phyloP scores from a whole-genome alignment of 2,113 vertebrate species.

The Hemiscyllium ocellatum region DNA sequence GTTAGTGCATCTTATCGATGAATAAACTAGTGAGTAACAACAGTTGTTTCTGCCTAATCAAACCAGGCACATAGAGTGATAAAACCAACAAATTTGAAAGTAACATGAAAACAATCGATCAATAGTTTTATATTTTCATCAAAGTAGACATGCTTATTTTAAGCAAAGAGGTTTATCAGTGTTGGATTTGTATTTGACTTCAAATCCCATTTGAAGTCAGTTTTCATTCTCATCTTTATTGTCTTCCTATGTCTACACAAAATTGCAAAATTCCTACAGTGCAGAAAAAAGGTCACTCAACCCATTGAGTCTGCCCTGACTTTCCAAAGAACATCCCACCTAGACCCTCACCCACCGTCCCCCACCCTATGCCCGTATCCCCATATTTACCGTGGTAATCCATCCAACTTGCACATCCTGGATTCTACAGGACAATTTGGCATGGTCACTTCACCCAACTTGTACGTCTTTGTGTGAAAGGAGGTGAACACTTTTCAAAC shows the following conservation, averaged over 20 bases:
- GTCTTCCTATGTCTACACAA: too few species aligned
- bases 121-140: neutral
- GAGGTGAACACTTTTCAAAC: neutral
- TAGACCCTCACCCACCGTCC: too few species aligned
- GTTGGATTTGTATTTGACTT: neutral
- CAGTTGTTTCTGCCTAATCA: neutral
- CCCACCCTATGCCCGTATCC: too few species aligned
- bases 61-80: neutral
- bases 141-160: neutral
- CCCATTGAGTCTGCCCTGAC: too few species aligned
- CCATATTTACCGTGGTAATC: too few species aligned
- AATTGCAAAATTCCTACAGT: too few species aligned
- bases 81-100: neutral
- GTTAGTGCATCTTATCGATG: neutral
- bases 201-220: neutral
- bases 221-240: neutral
- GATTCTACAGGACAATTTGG: too few species aligned
- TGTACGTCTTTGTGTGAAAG: neutral
- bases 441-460: too few species aligned
- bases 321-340: too few species aligned
- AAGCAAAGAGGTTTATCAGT: neutral
- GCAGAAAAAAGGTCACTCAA: too few species aligned
- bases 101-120: neutral
- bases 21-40: neutral
- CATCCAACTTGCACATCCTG: too few species aligned